A percentile compares a stretch with the other conserved stretches of the same genome.
phyloP scores from a whole-genome alignment of 2,113 vertebrate genomes.

The Scytalopus superciliaris region DNA sequence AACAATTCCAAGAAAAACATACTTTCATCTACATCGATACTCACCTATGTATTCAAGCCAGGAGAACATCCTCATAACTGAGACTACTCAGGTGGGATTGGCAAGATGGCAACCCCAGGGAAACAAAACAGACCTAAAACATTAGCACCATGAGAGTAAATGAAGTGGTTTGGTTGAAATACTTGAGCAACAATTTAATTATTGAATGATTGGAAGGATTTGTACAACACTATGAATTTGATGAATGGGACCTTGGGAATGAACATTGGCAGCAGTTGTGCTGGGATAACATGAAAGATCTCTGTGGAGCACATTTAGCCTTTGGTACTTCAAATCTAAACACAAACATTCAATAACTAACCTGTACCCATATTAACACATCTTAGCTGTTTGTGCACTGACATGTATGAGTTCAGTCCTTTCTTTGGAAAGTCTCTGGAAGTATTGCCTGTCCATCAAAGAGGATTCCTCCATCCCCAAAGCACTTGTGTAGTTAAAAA shows the following conservation, averaged over 20 bases:
- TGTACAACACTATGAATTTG: neutral
- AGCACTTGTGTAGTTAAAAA: neutral
- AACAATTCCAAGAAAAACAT: neutral
- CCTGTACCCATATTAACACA: rapidly evolving
- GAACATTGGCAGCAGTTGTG: neutral
- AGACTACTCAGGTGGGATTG: neutral
- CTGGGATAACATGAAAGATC: neutral
- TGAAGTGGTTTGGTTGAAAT: neutral
- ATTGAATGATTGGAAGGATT: too few species aligned
- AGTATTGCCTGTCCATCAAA: neutral
- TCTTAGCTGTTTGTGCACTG: neutral
- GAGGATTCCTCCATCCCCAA: rapidly evolving
- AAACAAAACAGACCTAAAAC: neutral
- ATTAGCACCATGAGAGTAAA: neutral
- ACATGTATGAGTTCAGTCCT: rapidly evolving
- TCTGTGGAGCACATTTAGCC: neutral
- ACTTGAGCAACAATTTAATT: neutral
- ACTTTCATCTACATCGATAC: neutral
- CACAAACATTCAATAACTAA: neutral
- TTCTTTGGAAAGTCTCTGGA: neutral
- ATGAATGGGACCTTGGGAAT: neutral
- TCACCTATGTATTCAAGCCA: neutral
- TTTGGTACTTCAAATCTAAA: neutral
- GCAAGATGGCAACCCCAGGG: neutral
- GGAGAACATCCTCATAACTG: neutral